Conservation (phyloP, 2,797 vertebrate species). For the Megaceryle alcyon region DNA sequence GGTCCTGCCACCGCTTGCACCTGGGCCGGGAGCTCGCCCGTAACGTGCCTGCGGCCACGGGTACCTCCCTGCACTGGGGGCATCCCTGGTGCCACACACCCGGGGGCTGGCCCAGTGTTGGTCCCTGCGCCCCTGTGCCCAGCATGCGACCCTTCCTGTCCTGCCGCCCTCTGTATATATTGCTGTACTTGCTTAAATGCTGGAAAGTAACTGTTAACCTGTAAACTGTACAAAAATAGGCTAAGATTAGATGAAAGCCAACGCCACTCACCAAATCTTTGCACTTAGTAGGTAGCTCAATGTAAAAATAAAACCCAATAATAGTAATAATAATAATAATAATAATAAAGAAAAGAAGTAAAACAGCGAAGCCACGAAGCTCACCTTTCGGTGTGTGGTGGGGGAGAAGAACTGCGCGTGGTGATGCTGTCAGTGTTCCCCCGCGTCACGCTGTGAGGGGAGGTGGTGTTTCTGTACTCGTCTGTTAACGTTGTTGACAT, state of each 20-base stretch:
- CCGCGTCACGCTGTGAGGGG: slow-evolving; percentile 48
- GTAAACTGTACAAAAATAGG: slow-evolving; percentile 75
- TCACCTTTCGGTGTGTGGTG: slow-evolving; percentile 60
- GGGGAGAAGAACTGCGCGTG: slow-evolving; percentile 34
- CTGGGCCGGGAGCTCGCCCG: background rate
- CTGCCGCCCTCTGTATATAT: slow-evolving; percentile 66
- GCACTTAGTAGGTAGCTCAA: slow-evolving; percentile 79
- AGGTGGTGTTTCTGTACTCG: slow-evolving; percentile 57
- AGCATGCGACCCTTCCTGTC: background rate
- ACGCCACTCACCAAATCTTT: slow-evolving; percentile 76
- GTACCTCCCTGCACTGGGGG: background rate
- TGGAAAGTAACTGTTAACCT: slow-evolving; percentile 77
- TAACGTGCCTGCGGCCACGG: fast-evolving
- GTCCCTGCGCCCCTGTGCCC: background rate
- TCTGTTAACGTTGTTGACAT: slow-evolving; percentile 59
- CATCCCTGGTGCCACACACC: background rate
- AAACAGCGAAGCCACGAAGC: slow-evolving; percentile 9
- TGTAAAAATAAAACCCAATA: slow-evolving; percentile 69
- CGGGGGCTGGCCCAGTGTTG: background rate
- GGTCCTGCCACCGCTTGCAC: fast-evolving
- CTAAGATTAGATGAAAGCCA: slow-evolving; percentile 66
- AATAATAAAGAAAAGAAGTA: background rate
- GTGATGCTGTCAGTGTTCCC: slow-evolving; percentile 66
- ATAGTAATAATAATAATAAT: background rate
- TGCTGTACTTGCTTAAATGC: slow-evolving; percentile 77